Evolutionary conservation across 2,888 invertebrate genomes (phyloP).

Genomic region (Melieria picta): DNA sequence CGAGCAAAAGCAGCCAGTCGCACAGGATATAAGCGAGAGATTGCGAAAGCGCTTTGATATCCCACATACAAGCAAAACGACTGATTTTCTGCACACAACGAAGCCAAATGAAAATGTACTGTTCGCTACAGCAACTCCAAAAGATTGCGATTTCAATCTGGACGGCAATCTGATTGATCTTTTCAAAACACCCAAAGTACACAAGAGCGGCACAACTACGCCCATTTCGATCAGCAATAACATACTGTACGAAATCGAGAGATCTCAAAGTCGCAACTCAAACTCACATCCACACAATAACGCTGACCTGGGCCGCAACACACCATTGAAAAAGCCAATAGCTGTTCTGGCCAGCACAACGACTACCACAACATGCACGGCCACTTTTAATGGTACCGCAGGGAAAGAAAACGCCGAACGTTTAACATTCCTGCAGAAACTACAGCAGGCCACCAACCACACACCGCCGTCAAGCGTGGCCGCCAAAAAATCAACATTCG

Average conservation of each 20-base stretch:
- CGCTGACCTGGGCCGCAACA: constrained; percentile 11
- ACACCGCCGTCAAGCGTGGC: constrained; percentile 10
- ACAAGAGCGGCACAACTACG: constrained; percentile 43
- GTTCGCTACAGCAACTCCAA: neutral
- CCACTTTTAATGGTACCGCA: neutral
- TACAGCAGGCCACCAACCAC: constrained; percentile 50
- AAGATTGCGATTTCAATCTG: neutral
- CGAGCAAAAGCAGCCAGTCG: constrained; percentile 11
- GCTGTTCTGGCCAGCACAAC: constrained; percentile 44
- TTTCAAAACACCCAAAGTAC: neutral
- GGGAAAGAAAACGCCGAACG: constrained; percentile 42
- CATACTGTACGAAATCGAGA: constrained; percentile 57
- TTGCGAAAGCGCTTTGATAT: constrained; percentile 23
- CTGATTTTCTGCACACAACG: constrained; percentile 31
- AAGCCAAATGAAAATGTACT: neutral
- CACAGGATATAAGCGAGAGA: neutral
- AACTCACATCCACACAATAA: constrained; percentile 28
- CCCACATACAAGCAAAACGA: constrained; percentile 29
- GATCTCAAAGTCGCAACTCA: constrained; percentile 55
- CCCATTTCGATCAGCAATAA: constrained; percentile 57
- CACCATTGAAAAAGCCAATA: constrained; percentile 52
- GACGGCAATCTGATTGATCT: neutral
- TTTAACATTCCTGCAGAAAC: constrained; percentile 54
- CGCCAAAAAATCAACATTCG: constrained; percentile 11
- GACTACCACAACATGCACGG: neutral